A percentile compares a stretch with the other conserved stretches of the same genome.
These are phyloP conservation scores for Bombus haemorrhoidalis DNA, from an alignment of 1,140 invertebrate species.

Conservation along the genomic window DNA sequence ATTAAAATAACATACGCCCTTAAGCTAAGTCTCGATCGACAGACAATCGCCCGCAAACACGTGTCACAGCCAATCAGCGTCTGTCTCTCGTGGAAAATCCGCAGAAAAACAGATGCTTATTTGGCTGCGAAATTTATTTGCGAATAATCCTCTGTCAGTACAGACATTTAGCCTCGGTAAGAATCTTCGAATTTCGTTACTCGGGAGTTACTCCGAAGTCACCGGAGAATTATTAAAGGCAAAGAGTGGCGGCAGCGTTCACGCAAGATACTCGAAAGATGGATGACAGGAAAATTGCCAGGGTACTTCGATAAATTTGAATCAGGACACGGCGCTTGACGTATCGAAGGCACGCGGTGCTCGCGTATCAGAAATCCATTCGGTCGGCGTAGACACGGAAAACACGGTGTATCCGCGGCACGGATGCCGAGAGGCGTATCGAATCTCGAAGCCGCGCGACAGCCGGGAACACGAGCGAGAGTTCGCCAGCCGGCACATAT, in stretches of 20 bases:
- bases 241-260: background rate
- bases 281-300: background rate
- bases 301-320: background rate
- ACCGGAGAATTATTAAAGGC: too few species aligned
- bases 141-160: too few species aligned
- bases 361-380: slow-evolving; percentile 23
- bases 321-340: background rate
- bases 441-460: slow-evolving; percentile 19
- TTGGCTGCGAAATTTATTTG: too few species aligned
- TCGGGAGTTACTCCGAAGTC: too few species aligned
- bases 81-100: too few species aligned
- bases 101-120: too few species aligned
- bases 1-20: too few species aligned
- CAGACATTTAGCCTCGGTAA: too few species aligned
- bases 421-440: slow-evolving; percentile 24
- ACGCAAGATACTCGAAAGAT: background rate
- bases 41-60: too few species aligned
- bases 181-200: too few species aligned
- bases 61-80: too few species aligned
- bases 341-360: background rate
- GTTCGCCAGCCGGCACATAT: background rate
- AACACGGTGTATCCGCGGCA: slow-evolving; percentile 28
- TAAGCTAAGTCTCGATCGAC: too few species aligned
- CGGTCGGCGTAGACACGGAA: slow-evolving; percentile 16
- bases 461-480: background rate